Evolutionary conservation across 2,888 invertebrate genomes (phyloP), one percentile per base, ranked within the genome.

Genomic region (Dicycla oo): DNA sequence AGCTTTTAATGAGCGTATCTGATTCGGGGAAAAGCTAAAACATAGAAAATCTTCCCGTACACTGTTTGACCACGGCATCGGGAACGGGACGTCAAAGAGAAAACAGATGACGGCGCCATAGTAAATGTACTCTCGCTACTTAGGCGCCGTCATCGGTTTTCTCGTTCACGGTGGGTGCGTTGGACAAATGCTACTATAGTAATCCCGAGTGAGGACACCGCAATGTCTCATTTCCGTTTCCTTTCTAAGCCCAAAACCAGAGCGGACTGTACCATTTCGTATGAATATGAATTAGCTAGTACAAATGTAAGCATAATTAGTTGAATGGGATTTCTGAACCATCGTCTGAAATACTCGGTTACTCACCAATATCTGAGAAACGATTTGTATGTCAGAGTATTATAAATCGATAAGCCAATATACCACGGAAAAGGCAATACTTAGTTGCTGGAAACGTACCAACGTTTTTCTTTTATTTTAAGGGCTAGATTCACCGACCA

Each of bases 261-360:
- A 67, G 13, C 0, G 7, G 10, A 45, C 23, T 11, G 1, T 10
- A 15, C 13, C 3, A 0, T 26, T 73, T 72, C 47, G 15, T 26
- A 66, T 45, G 67, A 75, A 75, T 58, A 66, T 57, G 18, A 58
- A 66, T 75, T 26, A 30, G 6, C 4, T n/a, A 53, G 38, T 38
- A 61, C 45, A 34, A 61, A 43, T 47, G 26, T 54, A 38, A 69
- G 20, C 2, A 34, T 54, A 80, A 43, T 62, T 34, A 62, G 30
- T 58, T 15, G 4, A 47, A n/a, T n/a, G 1, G 20, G 15, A 38
- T 67, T 70, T 56, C 30, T n/a, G 34, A 56, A 53, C 67, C 43
- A 64, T 63, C 6, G 38, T 63, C 49, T 23, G 26, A 13, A 53
- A 34, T 47, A n/a, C 43, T 45, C 4, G 53, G 23, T 47, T 40